Base-by-base conservation (phyloP, 2,113 vertebrate genomes). In the Burhinus oedicnemus region DNA sequence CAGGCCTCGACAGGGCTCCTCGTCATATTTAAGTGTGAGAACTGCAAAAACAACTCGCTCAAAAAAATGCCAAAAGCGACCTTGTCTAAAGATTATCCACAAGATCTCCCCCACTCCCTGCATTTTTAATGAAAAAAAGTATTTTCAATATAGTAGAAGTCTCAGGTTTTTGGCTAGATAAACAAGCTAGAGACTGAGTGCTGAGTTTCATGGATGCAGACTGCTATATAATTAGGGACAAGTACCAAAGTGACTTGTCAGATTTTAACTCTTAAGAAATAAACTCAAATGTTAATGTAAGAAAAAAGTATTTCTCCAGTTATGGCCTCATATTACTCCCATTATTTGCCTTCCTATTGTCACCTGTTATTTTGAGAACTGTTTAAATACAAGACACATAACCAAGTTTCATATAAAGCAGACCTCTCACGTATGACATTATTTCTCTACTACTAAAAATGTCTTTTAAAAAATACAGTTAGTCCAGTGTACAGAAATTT, bases 331-430 rank as follows among this genome's bases (percentile, higher is more conserved):
- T 75, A 81, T 85, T 19, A 71, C n/a, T 94, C 30, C 69, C 57
- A 32, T 81, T 89, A 68, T 91, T 91, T 81, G 47, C 72, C 38
- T 66, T 83, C 72, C 40, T 84, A 40, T 76, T 81, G 49, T 36
- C 51, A 89, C 81, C 91, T 95, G 58, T 75, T 90, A 81, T 81
- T 96, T 77, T 93, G 88, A 90, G 91, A 95, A 74, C 52, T 12
- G 18, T 44, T 95, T 72, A 84, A 89, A 87, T 60, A 75, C 69
- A 77, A 80, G 71, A 77, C 83, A 62, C 42, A 77, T 19, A 71
- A 36, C 34, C 22, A 52, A 54, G 49, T 30, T 19, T 29, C n/a
- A 64, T 7, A 61, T 27, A 61, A 45, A 61, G 34, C 69, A 89
- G 77, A 89, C 5, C 3, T 34, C 71, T 20, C 23, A 34, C 34